Evolutionary conservation across 2,888 invertebrate genomes (phyloP).

Genomic region (Drosophila paracracens): DNA sequence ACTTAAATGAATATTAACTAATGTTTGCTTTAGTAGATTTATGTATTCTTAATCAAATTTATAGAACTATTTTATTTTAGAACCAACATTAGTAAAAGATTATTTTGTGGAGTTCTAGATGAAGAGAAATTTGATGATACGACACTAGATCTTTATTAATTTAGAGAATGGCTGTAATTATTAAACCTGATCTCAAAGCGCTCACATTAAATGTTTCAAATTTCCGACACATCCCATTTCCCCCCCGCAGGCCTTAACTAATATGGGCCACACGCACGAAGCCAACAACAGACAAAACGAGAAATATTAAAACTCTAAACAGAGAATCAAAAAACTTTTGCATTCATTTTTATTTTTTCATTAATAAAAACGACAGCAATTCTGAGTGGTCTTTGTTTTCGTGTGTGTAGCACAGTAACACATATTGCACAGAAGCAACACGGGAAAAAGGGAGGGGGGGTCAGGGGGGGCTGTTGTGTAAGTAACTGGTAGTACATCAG

Average conservation of each 20-base stretch:
- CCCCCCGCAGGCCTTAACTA: constrained; percentile 26
- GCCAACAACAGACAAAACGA: constrained; percentile 15
- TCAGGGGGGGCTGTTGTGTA: not conserved
- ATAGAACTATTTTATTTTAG: not conserved
- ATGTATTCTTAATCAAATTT: not conserved
- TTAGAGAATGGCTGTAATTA: constrained; percentile 26
- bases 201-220: constrained; percentile 46
- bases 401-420: constrained; percentile 61
- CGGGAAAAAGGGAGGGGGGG: not conserved
- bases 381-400: constrained; percentile 18
- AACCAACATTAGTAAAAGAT: not conserved
- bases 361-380: constrained; percentile 69
- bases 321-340: constrained; percentile 55
- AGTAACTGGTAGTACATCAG: constrained; percentile 38
- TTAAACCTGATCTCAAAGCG: constrained; percentile 45
- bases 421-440: constrained; percentile 48
- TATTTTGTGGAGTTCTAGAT: not conserved
- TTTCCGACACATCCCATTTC: constrained; percentile 22
- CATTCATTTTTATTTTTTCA: constrained; percentile 60
- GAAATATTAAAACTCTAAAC: constrained; percentile 14
- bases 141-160: not conserved
- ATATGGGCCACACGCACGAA: constrained; percentile 70
- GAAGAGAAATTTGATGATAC: not conserved
- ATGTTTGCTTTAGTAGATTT: not conserved
- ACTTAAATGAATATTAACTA: not conserved